Evolutionary conservation across 2,888 invertebrate genomes (phyloP).

Genomic region (Palloptera scutellata): DNA sequence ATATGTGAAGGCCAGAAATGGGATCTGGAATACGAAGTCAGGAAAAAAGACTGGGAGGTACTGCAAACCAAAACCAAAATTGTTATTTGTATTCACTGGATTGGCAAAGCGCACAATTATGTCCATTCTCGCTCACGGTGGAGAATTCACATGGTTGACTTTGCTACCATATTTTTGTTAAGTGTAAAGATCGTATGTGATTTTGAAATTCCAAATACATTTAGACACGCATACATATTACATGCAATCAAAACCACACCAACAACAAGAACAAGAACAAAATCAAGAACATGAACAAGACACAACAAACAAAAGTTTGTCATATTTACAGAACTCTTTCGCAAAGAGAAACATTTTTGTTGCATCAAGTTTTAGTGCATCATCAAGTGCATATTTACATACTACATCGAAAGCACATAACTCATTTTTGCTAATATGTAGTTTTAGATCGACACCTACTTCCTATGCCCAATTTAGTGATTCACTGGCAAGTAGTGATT

Average conservation of each 20-base stretch:
- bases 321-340: no score
- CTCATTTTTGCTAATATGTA: not conserved
- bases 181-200: no score
- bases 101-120: not conserved
- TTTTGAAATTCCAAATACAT: conserved; percentile 6
- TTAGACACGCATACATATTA: not conserved
- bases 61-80: conserved; percentile 64
- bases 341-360: not conserved
- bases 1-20: conserved; percentile 99
- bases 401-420: not conserved
- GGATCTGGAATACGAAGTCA: conserved; percentile 99
- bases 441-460: no score
- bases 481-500: not conserved
- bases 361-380: not conserved
- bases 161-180: no score
- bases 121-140: no score
- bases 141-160: no score
- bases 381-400: no score
- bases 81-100: conserved; percentile 14
- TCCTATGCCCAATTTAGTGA: not conserved
- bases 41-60: conserved; percentile 99
- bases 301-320: no score
- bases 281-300: no score
- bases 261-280: no score
- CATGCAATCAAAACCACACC: not conserved